These are phyloP conservation scores for Chlorops oryzae DNA, from an alignment of 1,140 invertebrate species.

Conservation along the genomic window DNA sequence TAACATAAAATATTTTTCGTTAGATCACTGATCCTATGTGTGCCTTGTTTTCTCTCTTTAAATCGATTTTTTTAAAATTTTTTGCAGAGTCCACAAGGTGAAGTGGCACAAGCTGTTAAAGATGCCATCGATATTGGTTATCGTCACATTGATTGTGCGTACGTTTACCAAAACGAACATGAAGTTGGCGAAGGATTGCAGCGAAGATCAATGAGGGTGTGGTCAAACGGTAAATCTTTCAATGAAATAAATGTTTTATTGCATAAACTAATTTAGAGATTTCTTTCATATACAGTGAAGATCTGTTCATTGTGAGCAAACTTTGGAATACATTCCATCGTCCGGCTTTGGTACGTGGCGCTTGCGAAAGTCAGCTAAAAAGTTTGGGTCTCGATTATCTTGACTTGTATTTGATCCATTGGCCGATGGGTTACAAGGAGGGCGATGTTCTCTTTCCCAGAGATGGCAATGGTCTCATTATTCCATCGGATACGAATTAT, in stretches of 20 bases:
- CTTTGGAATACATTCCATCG: conserved; percentile 65
- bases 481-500: conserved; percentile 62
- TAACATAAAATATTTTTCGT: conserved; percentile 9
- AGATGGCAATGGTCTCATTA: conserved; percentile 57
- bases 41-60: background rate
- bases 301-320: conserved; percentile 67
- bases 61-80: conserved; percentile 8
- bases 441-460: conserved; percentile 39
- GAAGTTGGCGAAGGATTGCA: conserved; percentile 66
- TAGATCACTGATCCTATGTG: background rate
- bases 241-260: background rate
- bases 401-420: conserved; percentile 75
- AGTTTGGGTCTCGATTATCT: conserved; percentile 63
- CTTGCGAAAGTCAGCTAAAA: conserved; percentile 55
- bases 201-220: conserved; percentile 60
- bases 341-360: conserved; percentile 52
- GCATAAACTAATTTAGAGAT: conserved; percentile 58
- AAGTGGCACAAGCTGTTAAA: conserved; percentile 69
- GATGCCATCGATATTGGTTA: conserved; percentile 72
- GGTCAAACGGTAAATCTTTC: conserved; percentile 54
- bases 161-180: conserved; percentile 68
- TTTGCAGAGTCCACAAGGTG: conserved; percentile 62
- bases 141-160: conserved; percentile 78
- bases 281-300: conserved; percentile 52
- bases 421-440: conserved; percentile 64